Base-by-base conservation (phyloP, 2,113 vertebrate genomes). In the Hippocampus abdominalis region DNA sequence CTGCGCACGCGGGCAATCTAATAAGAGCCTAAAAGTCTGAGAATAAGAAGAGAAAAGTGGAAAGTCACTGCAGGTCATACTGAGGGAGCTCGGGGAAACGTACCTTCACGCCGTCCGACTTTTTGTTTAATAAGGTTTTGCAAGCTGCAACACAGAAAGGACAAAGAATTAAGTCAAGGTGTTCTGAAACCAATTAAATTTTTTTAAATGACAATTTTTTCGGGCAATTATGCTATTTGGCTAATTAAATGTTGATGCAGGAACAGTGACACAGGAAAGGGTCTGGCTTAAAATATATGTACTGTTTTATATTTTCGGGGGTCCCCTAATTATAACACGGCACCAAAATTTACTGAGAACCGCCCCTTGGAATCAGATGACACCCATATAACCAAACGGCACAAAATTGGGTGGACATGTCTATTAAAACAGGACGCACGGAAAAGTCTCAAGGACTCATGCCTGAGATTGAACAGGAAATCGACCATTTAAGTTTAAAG, bases 71-170 rank as follows among this genome's bases (percentile, higher is more conserved):
- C 11, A 42, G 21, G 23, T 18, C 4, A 27, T 15, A 79, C 74
- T 0, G 9, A 0, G 61, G 67, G 63, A 71, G 69, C 64, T 75
- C 40, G 23, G 60, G 69, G 1, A 23, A 51, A 72, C 88, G 90
- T 94, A 99, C 97, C 96, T 99, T 99, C 77, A 99, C 97, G 9
- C 97, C 97, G 20, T 99, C 97, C 3, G 96, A 94, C 84, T 98
- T 98, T 93, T 98, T 99, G 92, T 98, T 98, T 89, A 99, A 83
- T 82, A 98, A 92, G 81, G 95, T 96, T 94, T 98, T 99, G 91
- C 96, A 96, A 74, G 96, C 97, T 98, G 92, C 84, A 94, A 92
- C 88, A 92, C 84, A 69, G 80, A 76, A 76, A 72, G 3, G 27
- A 21, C 75, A 13, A 13, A 77, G 64, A 64, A 64, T 46, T 25